Conservation (phyloP, 2,797 vertebrate species). For the Parauchenoglanis punctatus region DNA sequence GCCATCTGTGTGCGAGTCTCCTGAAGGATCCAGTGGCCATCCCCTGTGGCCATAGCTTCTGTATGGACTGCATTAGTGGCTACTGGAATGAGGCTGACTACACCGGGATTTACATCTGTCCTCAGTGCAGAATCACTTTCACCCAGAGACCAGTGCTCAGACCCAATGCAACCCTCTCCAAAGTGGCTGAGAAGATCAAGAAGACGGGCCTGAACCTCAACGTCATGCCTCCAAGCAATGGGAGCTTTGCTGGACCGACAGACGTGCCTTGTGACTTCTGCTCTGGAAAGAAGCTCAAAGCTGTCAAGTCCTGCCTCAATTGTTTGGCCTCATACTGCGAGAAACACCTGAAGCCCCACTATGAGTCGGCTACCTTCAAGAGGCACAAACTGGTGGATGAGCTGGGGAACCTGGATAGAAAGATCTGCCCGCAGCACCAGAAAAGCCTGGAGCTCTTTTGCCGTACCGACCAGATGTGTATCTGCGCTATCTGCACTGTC, state of each 20-base stretch:
- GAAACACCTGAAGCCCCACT: conserved; percentile 93
- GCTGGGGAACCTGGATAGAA: conserved; percentile 91
- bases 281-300: conserved; percentile 91
- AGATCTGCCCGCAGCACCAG: conserved; percentile 94
- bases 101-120: conserved; percentile 81
- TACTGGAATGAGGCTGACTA: conserved; percentile 83
- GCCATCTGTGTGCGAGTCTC: conserved; percentile 80
- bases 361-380: conserved; percentile 90
- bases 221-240: conserved; percentile 51
- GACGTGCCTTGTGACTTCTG: conserved; percentile 96
- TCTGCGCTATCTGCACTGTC: conserved; percentile 97
- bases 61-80: conserved; percentile 84
- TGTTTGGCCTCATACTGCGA: conserved; percentile 97
- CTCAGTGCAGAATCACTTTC: conserved; percentile 83
- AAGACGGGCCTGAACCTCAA: conserved; percentile 75
- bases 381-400: conserved; percentile 95
- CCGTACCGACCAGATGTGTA: conserved; percentile 95
- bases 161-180: conserved; percentile 80
- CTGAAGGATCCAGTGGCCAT: conserved; percentile 82
- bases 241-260: conserved; percentile 75
- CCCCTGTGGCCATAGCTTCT: conserved; percentile 88
- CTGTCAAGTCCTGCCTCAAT: conserved; percentile 92
- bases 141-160: conserved; percentile 81
- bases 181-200: conserved; percentile 82
- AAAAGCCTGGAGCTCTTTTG: conserved; percentile 98